Base-by-base conservation (phyloP, 2,113 vertebrate genomes). In the Saccopteryx leptura region DNA sequence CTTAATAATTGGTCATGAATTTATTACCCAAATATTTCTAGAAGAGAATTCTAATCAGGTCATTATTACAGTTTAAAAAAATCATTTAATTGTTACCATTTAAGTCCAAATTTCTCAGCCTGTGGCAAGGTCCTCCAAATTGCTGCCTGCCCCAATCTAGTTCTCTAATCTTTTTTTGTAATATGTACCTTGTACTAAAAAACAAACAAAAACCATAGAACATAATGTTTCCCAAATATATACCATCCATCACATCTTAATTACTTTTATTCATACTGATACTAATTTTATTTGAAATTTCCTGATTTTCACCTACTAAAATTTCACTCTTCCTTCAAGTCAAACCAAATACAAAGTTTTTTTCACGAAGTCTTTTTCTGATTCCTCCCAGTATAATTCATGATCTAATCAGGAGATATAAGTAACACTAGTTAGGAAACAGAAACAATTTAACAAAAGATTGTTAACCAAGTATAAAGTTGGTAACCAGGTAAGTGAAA, bases 161-260 rank as follows among this genome's bases (percentile, higher is more conserved):
- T 60, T 68, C 81, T 90, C 31, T 79, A 66, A 63, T 72, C 24
- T 39, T 60, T 89, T 80, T 72, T 39, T 60, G 48, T 61, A 90
- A 80, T 21, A 94, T 50, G 39, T 66, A 87, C 52, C 17, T 78
- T 82, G 39, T 76, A 39, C 48, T 93, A 39, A 58, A 75, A 79
- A 91, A 81, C 5, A 68, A 68, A 60, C 6, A 75, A 56, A 50
- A 46, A 91, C 7, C 6, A 4, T 80, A 88, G 31, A 88, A 76
- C n/a, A 78, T 80, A 95, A 93, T 89, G 31, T 83, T 95, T 87
- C 69, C 66, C 46, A 96, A 93, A 82, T 39, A 65, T 61, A 94
- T 3, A 68, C 58, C 50, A 84, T 18, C 31, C 79, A 54, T 60
- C 23, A 33, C 71, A 90, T 75, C 75, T 96, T 78, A 14, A 4